Percentiles rank a stretch among this genome's conserved stretches.
Conservation (phyloP, 2,888 invertebrate genomes). For the Thysanoteuthis rhombus region DNA sequence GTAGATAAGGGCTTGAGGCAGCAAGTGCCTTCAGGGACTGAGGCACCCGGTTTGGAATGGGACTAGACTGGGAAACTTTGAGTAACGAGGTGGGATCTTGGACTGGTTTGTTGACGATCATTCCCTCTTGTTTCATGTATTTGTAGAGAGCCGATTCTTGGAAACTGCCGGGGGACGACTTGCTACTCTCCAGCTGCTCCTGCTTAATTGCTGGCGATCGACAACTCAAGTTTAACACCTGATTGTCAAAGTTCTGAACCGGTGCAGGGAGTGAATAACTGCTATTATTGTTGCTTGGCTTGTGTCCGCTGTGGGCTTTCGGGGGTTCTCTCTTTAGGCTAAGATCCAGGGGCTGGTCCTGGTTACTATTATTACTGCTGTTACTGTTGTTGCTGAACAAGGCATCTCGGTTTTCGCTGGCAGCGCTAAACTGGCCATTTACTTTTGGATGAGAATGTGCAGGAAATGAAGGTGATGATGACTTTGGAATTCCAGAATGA, state of each 20-base stretch:
- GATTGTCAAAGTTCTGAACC: slow-evolving; percentile 66
- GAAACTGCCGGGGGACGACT: slow-evolving; percentile 39
- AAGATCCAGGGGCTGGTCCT: slow-evolving; percentile 76
- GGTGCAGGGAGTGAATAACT: not conserved
- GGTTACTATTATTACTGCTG: not conserved
- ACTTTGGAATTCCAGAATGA: slow-evolving; percentile 22
- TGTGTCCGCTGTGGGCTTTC: slow-evolving; percentile 55
- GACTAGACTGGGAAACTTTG: slow-evolving; percentile 37
- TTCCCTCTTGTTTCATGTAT: slow-evolving; percentile 63
- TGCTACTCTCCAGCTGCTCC: slow-evolving; percentile 34
- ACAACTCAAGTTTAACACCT: slow-evolving; percentile 82
- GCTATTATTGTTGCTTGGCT: slow-evolving; percentile 46
- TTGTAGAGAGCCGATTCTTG: slow-evolving; percentile 61
- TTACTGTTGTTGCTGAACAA: slow-evolving; percentile 24
- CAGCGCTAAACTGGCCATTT: slow-evolving; percentile 23
- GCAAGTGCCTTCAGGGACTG: slow-evolving; percentile 12
- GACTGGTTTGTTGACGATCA: slow-evolving; percentile 45
- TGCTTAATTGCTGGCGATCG: slow-evolving; percentile 33
- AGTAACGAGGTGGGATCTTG: slow-evolving; percentile 34
- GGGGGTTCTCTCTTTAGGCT: slow-evolving; percentile 76
- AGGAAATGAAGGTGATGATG: slow-evolving; percentile 31
- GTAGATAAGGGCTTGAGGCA: slow-evolving; percentile 19
- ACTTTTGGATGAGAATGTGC: slow-evolving; percentile 29
- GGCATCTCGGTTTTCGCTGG: slow-evolving; percentile 31
- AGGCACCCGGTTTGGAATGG: slow-evolving; percentile 38